Evolutionary conservation across 2,113 vertebrate species (phyloP).

Genomic region (Hyperopisus bebe): DNA sequence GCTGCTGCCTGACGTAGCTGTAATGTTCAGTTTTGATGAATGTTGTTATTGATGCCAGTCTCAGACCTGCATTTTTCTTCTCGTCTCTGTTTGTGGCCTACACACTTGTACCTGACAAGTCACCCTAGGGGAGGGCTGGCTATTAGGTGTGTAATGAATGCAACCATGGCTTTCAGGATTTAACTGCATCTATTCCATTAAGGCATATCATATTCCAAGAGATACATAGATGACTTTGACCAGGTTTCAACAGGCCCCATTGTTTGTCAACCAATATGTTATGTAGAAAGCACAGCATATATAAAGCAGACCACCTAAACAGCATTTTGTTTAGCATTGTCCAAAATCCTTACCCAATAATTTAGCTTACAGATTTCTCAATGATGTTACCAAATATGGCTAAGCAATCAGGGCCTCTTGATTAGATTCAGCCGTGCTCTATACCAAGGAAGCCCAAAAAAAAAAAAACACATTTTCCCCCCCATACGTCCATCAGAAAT

Average conservation of each 20-base stretch:
- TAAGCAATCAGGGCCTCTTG: background rate
- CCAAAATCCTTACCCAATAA: background rate
- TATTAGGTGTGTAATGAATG: background rate
- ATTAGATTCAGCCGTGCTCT: background rate
- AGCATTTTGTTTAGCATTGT: background rate
- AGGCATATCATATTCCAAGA: background rate
- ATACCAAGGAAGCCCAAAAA: background rate
- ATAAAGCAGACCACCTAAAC: background rate
- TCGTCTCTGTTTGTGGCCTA: constrained; percentile 39
- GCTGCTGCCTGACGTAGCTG: constrained; percentile 41
- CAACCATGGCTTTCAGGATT: constrained; percentile 18
- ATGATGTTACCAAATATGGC: background rate
- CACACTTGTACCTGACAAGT: constrained; percentile 33
- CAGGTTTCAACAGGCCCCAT: constrained; percentile 3
- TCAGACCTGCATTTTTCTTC: constrained; percentile 38
- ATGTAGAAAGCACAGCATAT: constrained; percentile 15
- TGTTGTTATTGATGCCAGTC: constrained; percentile 33
- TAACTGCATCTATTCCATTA: constrained; percentile 25
- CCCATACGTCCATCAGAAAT: background rate
- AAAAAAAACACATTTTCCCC: background rate
- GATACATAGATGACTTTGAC: constrained; percentile 19
- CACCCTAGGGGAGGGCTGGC: constrained; percentile 14
- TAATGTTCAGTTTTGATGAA: constrained; percentile 41
- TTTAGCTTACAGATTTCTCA: background rate
- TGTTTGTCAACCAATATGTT: constrained; percentile 20